phyloP scores from a whole-genome alignment of 2,113 vertebrate genomes.

The Sphaerodactylus townsendi region DNA sequence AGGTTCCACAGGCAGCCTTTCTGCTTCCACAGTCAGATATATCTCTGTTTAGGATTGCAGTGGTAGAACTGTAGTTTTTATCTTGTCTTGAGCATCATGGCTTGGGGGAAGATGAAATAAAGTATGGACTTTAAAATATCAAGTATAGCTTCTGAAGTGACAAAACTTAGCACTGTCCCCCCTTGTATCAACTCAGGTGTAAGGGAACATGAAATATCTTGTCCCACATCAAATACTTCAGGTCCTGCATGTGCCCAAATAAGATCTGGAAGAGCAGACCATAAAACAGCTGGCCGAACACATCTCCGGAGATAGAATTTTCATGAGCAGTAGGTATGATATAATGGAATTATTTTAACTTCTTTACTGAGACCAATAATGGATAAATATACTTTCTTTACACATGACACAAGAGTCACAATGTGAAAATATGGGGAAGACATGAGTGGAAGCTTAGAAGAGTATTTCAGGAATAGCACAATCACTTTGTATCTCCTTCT shows the following conservation, averaged over 20 bases:
- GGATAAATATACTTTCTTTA: background rate
- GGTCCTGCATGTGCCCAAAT: background rate
- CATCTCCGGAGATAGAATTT: background rate
- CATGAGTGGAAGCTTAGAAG: background rate
- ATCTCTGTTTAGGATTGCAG: no score
- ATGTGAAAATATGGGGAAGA: no score
- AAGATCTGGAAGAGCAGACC: background rate
- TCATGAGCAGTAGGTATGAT: background rate
- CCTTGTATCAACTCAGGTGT: background rate
- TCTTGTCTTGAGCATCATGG: background rate
- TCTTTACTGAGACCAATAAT: background rate
- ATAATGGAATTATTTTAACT: background rate
- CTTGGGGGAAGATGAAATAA: background rate
- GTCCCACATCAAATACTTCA: background rate
- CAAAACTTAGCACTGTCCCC: background rate
- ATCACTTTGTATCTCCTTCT: background rate
- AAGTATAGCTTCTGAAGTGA: background rate
- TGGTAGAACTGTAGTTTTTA: no score
- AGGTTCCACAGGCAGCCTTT: no score
- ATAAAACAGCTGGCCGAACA: background rate
- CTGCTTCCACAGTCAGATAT: no score
- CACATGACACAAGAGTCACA: no score
- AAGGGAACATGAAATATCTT: background rate
- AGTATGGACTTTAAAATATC: background rate
- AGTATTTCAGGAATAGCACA: background rate